Conservation (phyloP, 2,888 invertebrate species). For the Anthophora plumipes region DNA sequence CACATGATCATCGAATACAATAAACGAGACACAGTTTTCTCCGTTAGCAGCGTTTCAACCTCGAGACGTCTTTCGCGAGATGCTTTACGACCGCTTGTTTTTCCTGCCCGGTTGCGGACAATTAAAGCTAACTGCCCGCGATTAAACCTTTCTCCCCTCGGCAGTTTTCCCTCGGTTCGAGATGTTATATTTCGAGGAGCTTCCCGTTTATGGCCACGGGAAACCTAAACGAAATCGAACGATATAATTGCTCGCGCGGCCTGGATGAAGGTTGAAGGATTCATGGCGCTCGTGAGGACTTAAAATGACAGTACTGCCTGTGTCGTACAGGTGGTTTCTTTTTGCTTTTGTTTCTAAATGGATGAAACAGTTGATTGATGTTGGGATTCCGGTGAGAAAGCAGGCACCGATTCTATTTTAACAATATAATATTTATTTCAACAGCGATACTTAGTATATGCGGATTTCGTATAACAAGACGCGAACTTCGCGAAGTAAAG, state of each 20-base stretch:
- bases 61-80: slow-evolving; percentile 16
- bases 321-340: too few relatives aligned
- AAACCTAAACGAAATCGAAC: neutral
- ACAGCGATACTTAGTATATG: too few relatives aligned
- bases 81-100: slow-evolving; percentile 27
- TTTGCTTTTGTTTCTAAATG: too few relatives aligned
- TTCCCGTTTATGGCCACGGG: slow-evolving; percentile 2
- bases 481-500: too few relatives aligned
- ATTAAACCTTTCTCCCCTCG: slow-evolving; percentile 30
- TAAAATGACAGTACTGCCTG: too few relatives aligned
- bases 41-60: neutral
- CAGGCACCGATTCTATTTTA: too few relatives aligned
- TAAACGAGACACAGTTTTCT: slow-evolving; percentile 8
- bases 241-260: neutral
- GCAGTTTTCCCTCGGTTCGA: neutral
- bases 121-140: slow-evolving; percentile 35
- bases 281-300: neutral
- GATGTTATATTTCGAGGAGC: slow-evolving; percentile 3
- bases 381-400: too few relatives aligned
- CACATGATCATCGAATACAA: neutral
- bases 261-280: neutral
- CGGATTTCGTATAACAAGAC: too few relatives aligned
- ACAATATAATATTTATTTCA: too few relatives aligned
- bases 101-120: slow-evolving; percentile 31
- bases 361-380: too few relatives aligned